Evolutionary conservation across 2,888 invertebrate genomes (phyloP), one percentile per base, ranked within the genome.

Genomic region (Platypus cylindrus): DNA sequence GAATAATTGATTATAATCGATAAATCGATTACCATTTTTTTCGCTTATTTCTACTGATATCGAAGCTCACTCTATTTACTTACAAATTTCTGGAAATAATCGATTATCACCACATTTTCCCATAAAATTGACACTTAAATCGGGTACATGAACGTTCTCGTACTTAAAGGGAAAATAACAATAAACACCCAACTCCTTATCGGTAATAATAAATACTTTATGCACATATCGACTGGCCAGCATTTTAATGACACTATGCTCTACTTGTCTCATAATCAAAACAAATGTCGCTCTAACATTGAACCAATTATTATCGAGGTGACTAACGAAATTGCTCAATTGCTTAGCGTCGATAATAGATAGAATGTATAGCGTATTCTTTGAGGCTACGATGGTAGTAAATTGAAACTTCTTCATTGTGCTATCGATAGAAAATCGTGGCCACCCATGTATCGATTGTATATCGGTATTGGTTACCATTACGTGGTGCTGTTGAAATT

Each of bases 131-230:
- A 16, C n/a, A 11, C 7, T 14, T 3, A 14, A 4, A 14, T 27
- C 27, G 4, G 27, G 27, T 14, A 15, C 27, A 5, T 15, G 15
- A 14, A 27, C 15, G 15, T 27, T 14, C 9, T 27, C 27, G 12
- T 11, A 27, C 15, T 14, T 27, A 13, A 15, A 27, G 15, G 27
- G 27, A 14, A 27, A 27, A 14, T 27, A 27, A 5, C 14, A 15
- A 27, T 11, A 27, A 8, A 27, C 27, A 7, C 15, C 4, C 5
- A 14, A 27, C 3, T 27, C 15, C 13, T 27, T 16, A 3, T 27
- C 14, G 15, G n/a, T n/a, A n/a, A 27, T 27, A 4, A 27, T 12
- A 12, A 15, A 9, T 9, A 27, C 8, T 8, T 27, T 27, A 13
- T 16, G 15, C 3, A 12, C 27, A 27, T 27, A 27, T 14, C 9